phyloP scores from a whole-genome alignment of 2,797 vertebrate species.

The Rhinophrynus dorsalis region DNA sequence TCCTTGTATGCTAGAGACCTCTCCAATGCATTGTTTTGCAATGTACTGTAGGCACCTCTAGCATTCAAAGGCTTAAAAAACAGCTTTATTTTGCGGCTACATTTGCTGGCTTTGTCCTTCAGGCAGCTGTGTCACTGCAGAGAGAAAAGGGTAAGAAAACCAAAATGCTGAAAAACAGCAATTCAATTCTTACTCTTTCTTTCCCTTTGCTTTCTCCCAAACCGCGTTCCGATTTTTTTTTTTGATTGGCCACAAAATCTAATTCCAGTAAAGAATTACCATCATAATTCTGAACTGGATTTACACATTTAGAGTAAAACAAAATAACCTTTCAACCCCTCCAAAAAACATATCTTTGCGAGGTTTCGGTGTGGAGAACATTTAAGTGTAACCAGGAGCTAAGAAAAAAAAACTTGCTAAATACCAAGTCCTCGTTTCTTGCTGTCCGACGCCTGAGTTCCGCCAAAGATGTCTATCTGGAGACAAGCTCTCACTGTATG shows the following conservation, averaged over 20 bases:
- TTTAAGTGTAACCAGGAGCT: slow-evolving; percentile 41
- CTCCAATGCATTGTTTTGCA: too few species aligned
- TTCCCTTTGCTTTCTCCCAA: neutral
- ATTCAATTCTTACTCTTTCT: neutral
- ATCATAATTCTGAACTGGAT: slow-evolving; percentile 16
- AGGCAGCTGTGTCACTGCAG: too few species aligned
- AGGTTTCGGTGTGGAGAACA: slow-evolving; percentile 35
- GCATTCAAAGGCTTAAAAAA: too few species aligned
- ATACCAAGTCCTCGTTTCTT: slow-evolving; percentile 42
- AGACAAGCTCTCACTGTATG: slow-evolving; percentile 28
- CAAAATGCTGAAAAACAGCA: neutral
- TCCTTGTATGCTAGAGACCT: too few species aligned
- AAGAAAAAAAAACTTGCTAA: slow-evolving; percentile 28
- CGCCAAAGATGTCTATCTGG: slow-evolving; percentile 33
- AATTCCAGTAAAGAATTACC: slow-evolving; percentile 25
- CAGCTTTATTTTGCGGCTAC: too few species aligned
- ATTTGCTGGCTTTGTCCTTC: too few species aligned
- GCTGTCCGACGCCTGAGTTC: slow-evolving; percentile 48
- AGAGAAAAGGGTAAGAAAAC: too few species aligned
- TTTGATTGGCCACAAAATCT: slow-evolving; percentile 6
- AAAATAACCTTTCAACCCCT: slow-evolving; percentile 7
- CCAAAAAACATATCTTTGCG: slow-evolving; percentile 20
- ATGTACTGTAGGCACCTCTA: too few species aligned
- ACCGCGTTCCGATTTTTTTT: neutral
- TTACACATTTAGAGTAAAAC: slow-evolving; percentile 35